Percentiles rank a stretch among this genome's conserved stretches.
Conservation (phyloP, 2,888 invertebrate species). For the Melolontha melolontha region DNA sequence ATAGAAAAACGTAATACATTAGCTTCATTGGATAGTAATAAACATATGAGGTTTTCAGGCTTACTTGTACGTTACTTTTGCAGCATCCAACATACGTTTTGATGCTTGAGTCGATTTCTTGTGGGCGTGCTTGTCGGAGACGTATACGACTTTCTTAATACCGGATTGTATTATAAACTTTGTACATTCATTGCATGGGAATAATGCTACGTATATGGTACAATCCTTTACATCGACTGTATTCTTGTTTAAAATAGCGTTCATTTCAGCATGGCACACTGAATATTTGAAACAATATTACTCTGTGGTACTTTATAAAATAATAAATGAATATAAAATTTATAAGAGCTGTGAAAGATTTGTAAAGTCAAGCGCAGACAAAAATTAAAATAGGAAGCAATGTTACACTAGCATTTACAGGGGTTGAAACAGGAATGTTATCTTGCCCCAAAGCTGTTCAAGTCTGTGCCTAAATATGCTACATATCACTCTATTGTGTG, state of each 20-base stretch:
- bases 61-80: conserved; percentile 78
- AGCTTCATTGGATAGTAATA: neutral
- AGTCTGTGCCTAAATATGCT: no score
- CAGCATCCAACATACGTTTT: conserved; percentile 84
- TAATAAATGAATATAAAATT: no score
- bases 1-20: conserved; percentile 50
- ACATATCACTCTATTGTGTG: no score
- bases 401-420: no score
- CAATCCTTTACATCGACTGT: conserved; percentile 81
- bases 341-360: neutral
- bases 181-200: conserved; percentile 98
- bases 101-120: conserved; percentile 80
- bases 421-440: no score
- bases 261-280: conserved; percentile 99
- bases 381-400: no score
- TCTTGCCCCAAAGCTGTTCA: no score
- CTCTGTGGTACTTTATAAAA: no score
- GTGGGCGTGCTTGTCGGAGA: conserved; percentile 84
- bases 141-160: conserved; percentile 81
- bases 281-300: conserved; percentile 55
- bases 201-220: conserved; percentile 88
- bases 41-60: conserved; percentile 46
- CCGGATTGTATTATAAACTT: conserved; percentile 96
- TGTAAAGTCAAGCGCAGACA: no score
- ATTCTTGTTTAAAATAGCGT: conserved; percentile 95